Conservation (phyloP, 1,140 invertebrate genomes). For the Triops longicaudatus region DNA sequence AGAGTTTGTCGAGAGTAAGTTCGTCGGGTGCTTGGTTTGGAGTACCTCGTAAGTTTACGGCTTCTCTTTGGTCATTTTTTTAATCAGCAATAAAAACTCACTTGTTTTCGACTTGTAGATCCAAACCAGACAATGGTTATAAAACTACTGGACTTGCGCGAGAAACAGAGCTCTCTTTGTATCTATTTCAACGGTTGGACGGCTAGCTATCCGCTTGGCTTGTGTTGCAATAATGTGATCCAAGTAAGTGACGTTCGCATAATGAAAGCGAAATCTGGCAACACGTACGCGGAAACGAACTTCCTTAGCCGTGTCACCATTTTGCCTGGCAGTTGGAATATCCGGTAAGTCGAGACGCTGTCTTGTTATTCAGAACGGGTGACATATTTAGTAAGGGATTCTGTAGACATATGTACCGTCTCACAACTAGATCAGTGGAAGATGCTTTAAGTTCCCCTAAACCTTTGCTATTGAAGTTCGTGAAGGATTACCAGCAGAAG, state of each 20-base stretch:
- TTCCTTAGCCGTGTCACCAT: neutral
- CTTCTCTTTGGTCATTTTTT: neutral
- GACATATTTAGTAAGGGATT: neutral
- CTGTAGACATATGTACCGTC: neutral
- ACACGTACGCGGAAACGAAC: neutral
- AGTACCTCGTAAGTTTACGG: slow-evolving; percentile 16
- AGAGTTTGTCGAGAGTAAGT: neutral
- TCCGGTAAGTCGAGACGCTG: neutral
- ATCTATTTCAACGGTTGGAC: neutral
- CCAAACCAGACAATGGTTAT: slow-evolving; percentile 3
- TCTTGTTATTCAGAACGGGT: neutral
- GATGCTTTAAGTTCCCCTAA: neutral
- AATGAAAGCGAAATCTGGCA: neutral
- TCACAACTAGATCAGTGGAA: neutral
- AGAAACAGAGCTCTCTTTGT: neutral
- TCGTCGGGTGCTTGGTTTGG: slow-evolving; percentile 22
- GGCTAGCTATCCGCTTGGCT: neutral
- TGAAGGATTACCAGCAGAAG: neutral
- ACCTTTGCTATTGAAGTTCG: neutral
- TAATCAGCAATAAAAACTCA: neutral
- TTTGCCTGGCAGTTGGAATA: neutral
- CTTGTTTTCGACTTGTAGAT: neutral
- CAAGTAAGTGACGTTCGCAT: neutral
- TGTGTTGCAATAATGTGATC: neutral
- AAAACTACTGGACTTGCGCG: neutral